Evolutionary conservation across 2,888 invertebrate genomes (phyloP).

Genomic region (Zaprionus obscuricornis): DNA sequence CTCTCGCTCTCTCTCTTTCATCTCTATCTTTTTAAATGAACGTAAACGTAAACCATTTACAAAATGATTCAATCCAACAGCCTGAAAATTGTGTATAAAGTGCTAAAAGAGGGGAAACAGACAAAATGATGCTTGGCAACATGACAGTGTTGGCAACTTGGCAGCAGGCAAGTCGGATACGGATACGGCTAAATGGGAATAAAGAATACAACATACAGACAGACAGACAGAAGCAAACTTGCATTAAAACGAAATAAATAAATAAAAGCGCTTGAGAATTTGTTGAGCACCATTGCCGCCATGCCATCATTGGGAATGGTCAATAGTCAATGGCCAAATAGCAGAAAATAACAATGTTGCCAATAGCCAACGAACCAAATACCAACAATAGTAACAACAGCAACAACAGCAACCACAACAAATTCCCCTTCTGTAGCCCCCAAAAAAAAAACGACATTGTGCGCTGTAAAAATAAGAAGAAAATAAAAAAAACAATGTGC

Average conservation of each 20-base stretch:
- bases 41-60: slow-evolving; percentile 79
- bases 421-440: too few species aligned
- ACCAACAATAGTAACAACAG: slow-evolving; percentile 47
- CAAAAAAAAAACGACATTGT: slow-evolving; percentile 27
- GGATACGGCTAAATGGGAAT: too few species aligned
- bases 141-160: not conserved
- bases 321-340: slow-evolving; percentile 74
- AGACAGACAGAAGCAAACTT: slow-evolving; percentile 31
- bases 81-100: too few species aligned
- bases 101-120: too few species aligned
- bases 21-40: slow-evolving; percentile 68
- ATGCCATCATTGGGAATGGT: slow-evolving; percentile 45
- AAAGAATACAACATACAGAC: too few species aligned
- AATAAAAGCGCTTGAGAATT: slow-evolving; percentile 66
- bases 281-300: slow-evolving; percentile 45
- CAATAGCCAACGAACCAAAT: slow-evolving; percentile 76
- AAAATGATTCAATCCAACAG: slow-evolving; percentile 73
- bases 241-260: slow-evolving; percentile 78
- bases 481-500: slow-evolving; percentile 19
- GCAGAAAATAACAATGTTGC: slow-evolving; percentile 78
- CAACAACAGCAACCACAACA: slow-evolving; percentile 14
- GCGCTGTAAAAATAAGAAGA: slow-evolving; percentile 3
- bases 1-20: not conserved
- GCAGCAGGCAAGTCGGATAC: slow-evolving; percentile 2
- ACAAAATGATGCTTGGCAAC: not conserved